Evolutionary conservation across 2,113 vertebrate genomes (phyloP), one percentile per base, ranked within the genome.

Genomic region (Chaetops frenatus): DNA sequence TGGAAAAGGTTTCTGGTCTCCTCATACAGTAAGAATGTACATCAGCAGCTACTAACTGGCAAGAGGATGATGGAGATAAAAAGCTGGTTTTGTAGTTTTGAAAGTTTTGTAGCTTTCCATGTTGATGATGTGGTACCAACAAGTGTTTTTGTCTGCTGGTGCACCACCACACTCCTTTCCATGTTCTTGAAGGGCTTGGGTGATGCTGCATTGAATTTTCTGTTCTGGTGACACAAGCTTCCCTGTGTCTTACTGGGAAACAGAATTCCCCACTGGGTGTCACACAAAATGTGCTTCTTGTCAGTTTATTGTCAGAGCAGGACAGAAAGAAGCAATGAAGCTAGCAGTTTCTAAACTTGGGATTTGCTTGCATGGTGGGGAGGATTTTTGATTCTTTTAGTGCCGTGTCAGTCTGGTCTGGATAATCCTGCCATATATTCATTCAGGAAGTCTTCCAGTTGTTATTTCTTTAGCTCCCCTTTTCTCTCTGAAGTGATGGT

Each of bases 1-100:
- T 67, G 77, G 90, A 76, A 83, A 71, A 92, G 45, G 35, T 77
- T 88, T 91, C 36, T 72, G 53, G 38, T 92, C 13, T 86, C 31
- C 24, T 38, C 2, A 8, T 67, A 36, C 29, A 0, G 0, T 29
- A 71, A 73, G 47, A 78, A 51, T 69, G 54, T 48, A 40, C 14
- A 42, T 48, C 17, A 50, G 14, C 35, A 92, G 36, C 45, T 87
- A 8, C 17, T 42, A 51, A 66, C n/a, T 87, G 54, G 16, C 28
- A 45, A 40, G 56, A 71, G 31, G 51, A 45, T 22, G 45, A 35
- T 29, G 21, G 57, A 48, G 48, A 31, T 76, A 36, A 69, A 60
- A 60, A 81, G 35, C n/a, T 70, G 45, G 11, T 80, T n/a, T n/a
- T n/a, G n/a, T n/a, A n/a, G n/a, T n/a, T n/a, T n/a, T n/a, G n/a